Evolutionary conservation across 1,140 invertebrate genomes (phyloP).

Genomic region (Pseudomyrmex pallidus): DNA sequence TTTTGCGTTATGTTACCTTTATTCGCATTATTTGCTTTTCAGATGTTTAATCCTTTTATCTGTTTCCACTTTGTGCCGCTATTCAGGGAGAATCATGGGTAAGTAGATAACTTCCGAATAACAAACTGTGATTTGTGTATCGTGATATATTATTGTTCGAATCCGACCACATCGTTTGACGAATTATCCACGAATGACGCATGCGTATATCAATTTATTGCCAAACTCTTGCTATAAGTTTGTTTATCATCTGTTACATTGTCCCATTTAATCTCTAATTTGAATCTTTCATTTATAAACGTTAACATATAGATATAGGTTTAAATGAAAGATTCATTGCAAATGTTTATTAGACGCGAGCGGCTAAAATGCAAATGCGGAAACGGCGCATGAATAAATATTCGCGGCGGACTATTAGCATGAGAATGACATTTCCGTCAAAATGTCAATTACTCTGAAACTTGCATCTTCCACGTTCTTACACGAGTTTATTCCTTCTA

Average conservation of each 20-base stretch:
- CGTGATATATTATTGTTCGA: not conserved
- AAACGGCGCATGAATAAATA: slow-evolving; percentile 27
- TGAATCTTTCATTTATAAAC: not conserved
- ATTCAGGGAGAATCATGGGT: slow-evolving; percentile 86
- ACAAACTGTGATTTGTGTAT: not conserved
- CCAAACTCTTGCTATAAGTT: no score
- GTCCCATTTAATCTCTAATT: not conserved
- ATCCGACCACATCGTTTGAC: not conserved
- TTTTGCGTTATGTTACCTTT: slow-evolving; percentile 35
- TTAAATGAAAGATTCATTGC: slow-evolving; percentile 26
- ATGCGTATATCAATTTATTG: no score
- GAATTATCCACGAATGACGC: not conserved
- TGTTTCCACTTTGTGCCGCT: slow-evolving; percentile 72
- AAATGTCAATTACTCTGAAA: slow-evolving; percentile 38
- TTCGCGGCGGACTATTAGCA: not conserved
- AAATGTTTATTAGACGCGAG: slow-evolving; percentile 5
- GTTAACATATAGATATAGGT: not conserved
- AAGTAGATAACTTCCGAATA: slow-evolving; percentile 72
- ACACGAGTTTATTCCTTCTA: slow-evolving; percentile 1
- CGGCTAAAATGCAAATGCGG: slow-evolving; percentile 25
- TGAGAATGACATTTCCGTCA: slow-evolving; percentile 21
- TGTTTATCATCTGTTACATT: no score
- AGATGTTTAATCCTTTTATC: slow-evolving; percentile 76
- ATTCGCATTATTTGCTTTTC: slow-evolving; percentile 65
- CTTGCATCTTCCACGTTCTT: not conserved